Percentiles rank a stretch among this genome's conserved stretches.
Conservation (phyloP, 2,113 vertebrate genomes). For the Verasper variegatus region DNA sequence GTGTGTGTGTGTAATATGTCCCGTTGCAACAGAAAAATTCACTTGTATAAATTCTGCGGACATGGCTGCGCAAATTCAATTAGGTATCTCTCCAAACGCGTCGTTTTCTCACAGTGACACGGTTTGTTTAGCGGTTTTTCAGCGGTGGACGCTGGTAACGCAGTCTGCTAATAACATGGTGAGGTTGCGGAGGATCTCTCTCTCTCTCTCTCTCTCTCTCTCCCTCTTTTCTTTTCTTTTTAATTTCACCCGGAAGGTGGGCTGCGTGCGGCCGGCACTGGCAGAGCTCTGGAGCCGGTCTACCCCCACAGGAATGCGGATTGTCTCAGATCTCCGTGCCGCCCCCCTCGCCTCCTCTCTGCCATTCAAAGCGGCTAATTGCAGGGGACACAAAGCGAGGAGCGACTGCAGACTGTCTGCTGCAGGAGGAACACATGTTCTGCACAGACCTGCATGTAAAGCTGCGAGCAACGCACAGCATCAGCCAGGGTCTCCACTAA, state of each 20-base stretch:
- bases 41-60: slow-evolving; percentile 8
- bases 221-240: slow-evolving; percentile 16
- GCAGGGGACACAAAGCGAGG: slow-evolving; percentile 80
- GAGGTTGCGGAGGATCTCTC: slow-evolving; percentile 52
- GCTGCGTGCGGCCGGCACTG: slow-evolving; percentile 85
- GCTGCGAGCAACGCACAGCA: no score
- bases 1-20: background rate
- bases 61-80: slow-evolving; percentile 46
- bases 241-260: slow-evolving; percentile 78
- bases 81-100: slow-evolving; percentile 30
- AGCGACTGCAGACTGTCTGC: slow-evolving; percentile 80
- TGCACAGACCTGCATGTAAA: slow-evolving; percentile 18
- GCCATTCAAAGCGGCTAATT: slow-evolving; percentile 86
- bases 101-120: slow-evolving; percentile 26
- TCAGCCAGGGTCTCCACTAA: background rate
- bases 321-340: slow-evolving; percentile 89
- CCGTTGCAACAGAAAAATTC: background rate
- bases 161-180: slow-evolving; percentile 68
- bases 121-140: slow-evolving; percentile 62
- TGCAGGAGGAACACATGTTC: slow-evolving; percentile 59
- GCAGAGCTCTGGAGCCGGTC: slow-evolving; percentile 89
- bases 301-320: slow-evolving; percentile 96
- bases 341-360: slow-evolving; percentile 84
- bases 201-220: slow-evolving; percentile 1
- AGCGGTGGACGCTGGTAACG: slow-evolving; percentile 33